Base-by-base conservation (phyloP, 2,888 invertebrate species). In the Drosophila formosana region DNA sequence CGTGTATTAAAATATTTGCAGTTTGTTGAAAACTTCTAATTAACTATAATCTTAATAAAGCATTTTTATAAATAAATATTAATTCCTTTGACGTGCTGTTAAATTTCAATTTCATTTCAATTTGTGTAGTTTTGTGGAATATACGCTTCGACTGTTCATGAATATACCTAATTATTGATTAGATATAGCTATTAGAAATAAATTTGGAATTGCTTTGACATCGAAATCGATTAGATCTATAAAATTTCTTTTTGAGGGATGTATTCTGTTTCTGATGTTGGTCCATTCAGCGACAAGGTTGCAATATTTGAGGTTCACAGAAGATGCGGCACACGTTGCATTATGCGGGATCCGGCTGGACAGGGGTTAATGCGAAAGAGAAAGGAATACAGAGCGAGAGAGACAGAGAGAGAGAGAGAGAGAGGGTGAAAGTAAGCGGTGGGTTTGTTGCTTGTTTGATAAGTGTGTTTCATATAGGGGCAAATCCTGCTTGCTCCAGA, bases 401-500 rank as follows among this genome's bases (percentile, higher is more conserved):
- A 3, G 43, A 4, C 5, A n/a, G 4, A 25, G 50, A 23, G 50
- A 9, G 25, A 6, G 11, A 23, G 46, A 28, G 18, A 7, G 47
- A n/a, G 51, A 52, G 49, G 7, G 28, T 23, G 11, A 18, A 23
- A 23, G 55, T 25, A n/a, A 18, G 53, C 28, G 11, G 18, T 32
- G 23, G 51, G 23, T 25, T 13, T 3, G 45, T 25, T 1, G 18
- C 18, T 56, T 50, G 39, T 9, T 26, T 25, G 9, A 7, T n/a
- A 45, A 37, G 37, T 45, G 32, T 46, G 43, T 50, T 53, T 61
- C 30, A 34, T 28, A 75, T 75, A 78, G 73, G 75, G 75, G 75
- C 68, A 56, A 72, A 58, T 72, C 68, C 78, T 68, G 78, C 37
- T 49, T 57, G 56, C 57, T 49, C 47, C 57, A 55, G 71, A 49